phyloP scores from a whole-genome alignment of 2,888 invertebrate genomes.

The Prionchulus punctatus region DNA sequence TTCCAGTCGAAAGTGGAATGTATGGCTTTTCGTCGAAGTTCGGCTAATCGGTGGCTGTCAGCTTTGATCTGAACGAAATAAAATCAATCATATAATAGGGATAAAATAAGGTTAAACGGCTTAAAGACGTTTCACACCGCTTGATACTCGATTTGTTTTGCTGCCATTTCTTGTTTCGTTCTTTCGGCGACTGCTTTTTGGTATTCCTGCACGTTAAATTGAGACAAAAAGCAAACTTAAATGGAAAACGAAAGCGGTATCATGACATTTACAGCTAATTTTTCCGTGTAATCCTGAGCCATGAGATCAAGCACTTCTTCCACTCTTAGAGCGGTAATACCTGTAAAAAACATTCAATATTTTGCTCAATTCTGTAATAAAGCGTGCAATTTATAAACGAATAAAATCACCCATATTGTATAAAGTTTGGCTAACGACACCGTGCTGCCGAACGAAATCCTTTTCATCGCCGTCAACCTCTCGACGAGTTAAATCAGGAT shows the following conservation, averaged over 20 bases:
- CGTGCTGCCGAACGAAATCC: constrained; percentile 59
- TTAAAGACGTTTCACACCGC: constrained; percentile 30
- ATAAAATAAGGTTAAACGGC: too few relatives aligned
- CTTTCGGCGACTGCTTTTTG: constrained; percentile 31
- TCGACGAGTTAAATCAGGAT: constrained; percentile 56
- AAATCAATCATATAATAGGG: too few relatives aligned
- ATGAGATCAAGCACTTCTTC: constrained; percentile 81
- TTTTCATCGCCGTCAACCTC: constrained; percentile 76
- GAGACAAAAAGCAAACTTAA: background rate
- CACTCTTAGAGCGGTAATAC: constrained; percentile 72
- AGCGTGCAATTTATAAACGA: constrained; percentile 15
- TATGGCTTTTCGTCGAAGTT: constrained; percentile 62
- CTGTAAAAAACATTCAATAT: constrained; percentile 21
- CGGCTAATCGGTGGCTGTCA: constrained; percentile 36
- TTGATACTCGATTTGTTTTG: constrained; percentile 36
- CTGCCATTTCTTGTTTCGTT: constrained; percentile 32
- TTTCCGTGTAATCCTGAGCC: constrained; percentile 81
- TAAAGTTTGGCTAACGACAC: constrained; percentile 64
- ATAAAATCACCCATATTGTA: constrained; percentile 80
- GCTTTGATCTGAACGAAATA: constrained; percentile 21
- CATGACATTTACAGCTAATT: constrained; percentile 81
- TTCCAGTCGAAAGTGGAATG: constrained; percentile 54
- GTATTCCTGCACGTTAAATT: constrained; percentile 27
- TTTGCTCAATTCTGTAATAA: constrained; percentile 6
- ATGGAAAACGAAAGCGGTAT: background rate